phyloP scores from a whole-genome alignment of 2,888 invertebrate species.

The Troides oblongomaculatus region DNA sequence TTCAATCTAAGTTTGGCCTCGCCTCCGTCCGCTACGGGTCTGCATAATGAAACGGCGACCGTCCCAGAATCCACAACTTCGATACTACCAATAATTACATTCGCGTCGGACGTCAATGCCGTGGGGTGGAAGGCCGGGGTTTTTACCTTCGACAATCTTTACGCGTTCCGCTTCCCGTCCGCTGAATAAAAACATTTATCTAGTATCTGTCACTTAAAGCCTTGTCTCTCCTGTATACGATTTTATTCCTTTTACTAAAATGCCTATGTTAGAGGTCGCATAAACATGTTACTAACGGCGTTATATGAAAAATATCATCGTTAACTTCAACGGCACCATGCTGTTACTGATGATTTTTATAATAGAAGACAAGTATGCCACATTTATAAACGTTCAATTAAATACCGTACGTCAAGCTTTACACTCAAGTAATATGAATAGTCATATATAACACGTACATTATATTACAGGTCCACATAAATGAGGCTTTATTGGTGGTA shows the following conservation, averaged over 20 bases:
- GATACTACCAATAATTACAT: constrained; percentile 68
- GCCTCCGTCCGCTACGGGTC: constrained; percentile 64
- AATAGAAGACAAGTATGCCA: constrained; percentile 50
- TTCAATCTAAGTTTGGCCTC: constrained; percentile 77
- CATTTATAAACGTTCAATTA: constrained; percentile 39
- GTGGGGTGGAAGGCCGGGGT: constrained; percentile 5
- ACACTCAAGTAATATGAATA: too few relatives aligned
- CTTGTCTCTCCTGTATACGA: constrained; percentile 74
- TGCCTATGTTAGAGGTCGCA: constrained; percentile 70
- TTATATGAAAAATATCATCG: constrained; percentile 74
- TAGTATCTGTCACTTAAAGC: constrained; percentile 77
- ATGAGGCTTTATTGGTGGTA: too few relatives aligned
- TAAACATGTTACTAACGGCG: constrained; percentile 71
- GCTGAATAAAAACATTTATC: constrained; percentile 74
- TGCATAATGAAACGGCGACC: constrained; percentile 73
- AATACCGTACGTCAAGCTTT: background rate
- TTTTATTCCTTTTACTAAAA: constrained; percentile 75
- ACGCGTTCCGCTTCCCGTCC: constrained; percentile 64
- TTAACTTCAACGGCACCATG: constrained; percentile 61
- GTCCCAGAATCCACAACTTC: constrained; percentile 60
- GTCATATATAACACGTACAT: too few relatives aligned
- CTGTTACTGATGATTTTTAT: constrained; percentile 54
- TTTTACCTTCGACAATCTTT: constrained; percentile 42
- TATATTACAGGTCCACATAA: too few relatives aligned
- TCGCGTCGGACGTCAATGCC: constrained; percentile 27